Percentiles rank a stretch among this genome's conserved stretches.
Conservation (phyloP, 2,888 invertebrate genomes). For the Melieria picta region DNA sequence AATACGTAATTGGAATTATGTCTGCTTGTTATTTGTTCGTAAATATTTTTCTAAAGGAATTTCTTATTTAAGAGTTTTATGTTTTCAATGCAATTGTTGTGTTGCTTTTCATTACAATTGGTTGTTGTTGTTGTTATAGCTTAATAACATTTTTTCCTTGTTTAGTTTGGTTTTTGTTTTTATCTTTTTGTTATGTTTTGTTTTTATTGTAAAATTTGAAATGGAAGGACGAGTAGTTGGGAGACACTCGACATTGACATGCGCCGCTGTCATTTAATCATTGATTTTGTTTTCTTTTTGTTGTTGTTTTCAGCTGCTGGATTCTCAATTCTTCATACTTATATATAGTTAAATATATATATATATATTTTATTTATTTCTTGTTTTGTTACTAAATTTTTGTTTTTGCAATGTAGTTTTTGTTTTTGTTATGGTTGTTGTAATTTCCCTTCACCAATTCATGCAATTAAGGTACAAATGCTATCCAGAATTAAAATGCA, state of each 20-base stretch:
- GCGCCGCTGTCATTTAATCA: neutral
- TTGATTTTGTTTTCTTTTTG: neutral
- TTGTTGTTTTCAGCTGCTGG: neutral
- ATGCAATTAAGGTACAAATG: constrained; percentile 44
- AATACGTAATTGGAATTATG: too few species aligned
- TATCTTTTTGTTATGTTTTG: constrained; percentile 44
- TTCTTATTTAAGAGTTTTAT: constrained; percentile 57
- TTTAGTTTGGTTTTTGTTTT: constrained; percentile 20
- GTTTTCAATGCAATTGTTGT: constrained; percentile 19
- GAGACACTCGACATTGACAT: constrained; percentile 22
- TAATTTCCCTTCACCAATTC: constrained; percentile 17
- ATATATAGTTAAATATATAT: neutral
- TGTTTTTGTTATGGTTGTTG: constrained; percentile 1
- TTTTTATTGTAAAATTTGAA: constrained; percentile 37
- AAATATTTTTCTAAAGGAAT: constrained; percentile 66
- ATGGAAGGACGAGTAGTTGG: constrained; percentile 44
- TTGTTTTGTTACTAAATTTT: constrained; percentile 18
- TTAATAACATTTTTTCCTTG: constrained; percentile 10
- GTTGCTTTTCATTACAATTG: too few species aligned
- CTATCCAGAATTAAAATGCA: constrained; percentile 41
- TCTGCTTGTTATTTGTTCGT: constrained; percentile 21
- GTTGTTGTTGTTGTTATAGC: too few species aligned
- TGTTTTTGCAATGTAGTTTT: constrained; percentile 26
- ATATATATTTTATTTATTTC: neutral
- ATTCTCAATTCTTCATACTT: too few species aligned